phyloP scores from a whole-genome alignment of 1,140 invertebrate genomes.

The Drosophila lowei region DNA sequence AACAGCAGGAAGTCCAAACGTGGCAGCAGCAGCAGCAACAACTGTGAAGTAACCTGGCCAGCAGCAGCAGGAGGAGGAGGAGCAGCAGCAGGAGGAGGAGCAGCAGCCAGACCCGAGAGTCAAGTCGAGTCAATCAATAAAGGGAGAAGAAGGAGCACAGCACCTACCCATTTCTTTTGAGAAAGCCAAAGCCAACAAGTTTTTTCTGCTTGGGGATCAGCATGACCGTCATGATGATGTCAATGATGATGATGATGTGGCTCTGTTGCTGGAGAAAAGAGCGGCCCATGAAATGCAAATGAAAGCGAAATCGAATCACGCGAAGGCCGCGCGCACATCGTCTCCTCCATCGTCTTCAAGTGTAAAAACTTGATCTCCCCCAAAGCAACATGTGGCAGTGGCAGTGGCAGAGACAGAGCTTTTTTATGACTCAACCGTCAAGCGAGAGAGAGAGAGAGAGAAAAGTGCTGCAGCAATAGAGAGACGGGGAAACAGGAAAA shows the following conservation, averaged over 20 bases:
- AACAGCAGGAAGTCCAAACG: constrained; percentile 55
- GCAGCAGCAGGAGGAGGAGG: constrained; percentile 8
- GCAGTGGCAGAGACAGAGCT: constrained; percentile 1
- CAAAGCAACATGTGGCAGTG: constrained; percentile 15
- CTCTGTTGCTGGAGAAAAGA: constrained; percentile 24
- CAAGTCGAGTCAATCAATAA: constrained; percentile 13
- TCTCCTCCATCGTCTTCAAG: constrained; percentile 1
- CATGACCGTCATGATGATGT: constrained; percentile 14
- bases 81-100: constrained; percentile 17
- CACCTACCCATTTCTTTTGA: constrained; percentile 7
- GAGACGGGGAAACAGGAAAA: background rate
- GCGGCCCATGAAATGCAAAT: constrained; percentile 58
- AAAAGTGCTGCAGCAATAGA: no score
- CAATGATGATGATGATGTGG: constrained; percentile 2
- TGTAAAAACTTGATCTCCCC: constrained; percentile 3
- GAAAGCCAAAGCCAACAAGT: constrained; percentile 30
- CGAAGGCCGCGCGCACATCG: constrained; percentile 41
- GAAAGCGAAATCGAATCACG: constrained; percentile 70
- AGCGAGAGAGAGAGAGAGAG: background rate
- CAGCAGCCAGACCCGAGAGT: constrained; percentile 12
- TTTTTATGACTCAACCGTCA: constrained; percentile 56
- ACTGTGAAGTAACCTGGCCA: constrained; percentile 56
- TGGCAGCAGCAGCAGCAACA: constrained; percentile 31
- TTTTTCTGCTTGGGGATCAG: constrained; percentile 19
- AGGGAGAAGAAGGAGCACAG: constrained; percentile 17